phyloP scores from a whole-genome alignment of 1,140 invertebrate genomes.

The Drosophila murphyi region DNA sequence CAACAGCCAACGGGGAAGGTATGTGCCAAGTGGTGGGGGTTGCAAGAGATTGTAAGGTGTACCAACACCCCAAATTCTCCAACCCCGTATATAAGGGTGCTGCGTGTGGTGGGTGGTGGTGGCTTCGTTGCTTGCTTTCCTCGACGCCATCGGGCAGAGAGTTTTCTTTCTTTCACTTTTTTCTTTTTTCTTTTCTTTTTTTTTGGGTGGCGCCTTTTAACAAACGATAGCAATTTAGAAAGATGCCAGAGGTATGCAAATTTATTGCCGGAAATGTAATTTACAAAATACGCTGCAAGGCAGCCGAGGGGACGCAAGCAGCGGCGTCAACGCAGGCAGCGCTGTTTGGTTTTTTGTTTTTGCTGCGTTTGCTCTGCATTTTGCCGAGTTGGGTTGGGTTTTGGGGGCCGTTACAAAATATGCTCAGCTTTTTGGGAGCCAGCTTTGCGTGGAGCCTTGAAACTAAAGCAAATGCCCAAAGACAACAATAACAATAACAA shows the following conservation, averaged over 20 bases:
- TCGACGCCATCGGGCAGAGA: too few species aligned
- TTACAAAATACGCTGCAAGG: constrained; percentile 83
- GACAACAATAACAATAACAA: constrained; percentile 5
- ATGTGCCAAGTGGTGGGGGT: too few species aligned
- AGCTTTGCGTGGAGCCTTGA: constrained; percentile 59
- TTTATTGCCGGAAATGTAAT: constrained; percentile 85
- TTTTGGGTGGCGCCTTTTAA: constrained; percentile 70
- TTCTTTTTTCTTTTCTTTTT: not conserved
- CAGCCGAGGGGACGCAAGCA: constrained; percentile 25
- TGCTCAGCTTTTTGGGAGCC: constrained; percentile 21
- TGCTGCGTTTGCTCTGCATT: constrained; percentile 1
- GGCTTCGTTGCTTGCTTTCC: not conserved
- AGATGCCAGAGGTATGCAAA: constrained; percentile 85
- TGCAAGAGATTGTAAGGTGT: constrained; percentile 39
- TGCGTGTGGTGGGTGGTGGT: not conserved
- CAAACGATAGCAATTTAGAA: constrained; percentile 84
- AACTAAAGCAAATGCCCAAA: constrained; percentile 41
- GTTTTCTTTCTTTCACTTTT: not conserved
- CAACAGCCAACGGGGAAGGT: not conserved
- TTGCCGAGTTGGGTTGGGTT: constrained; percentile 12
- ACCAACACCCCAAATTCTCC: not conserved
- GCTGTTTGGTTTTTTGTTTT: constrained; percentile 35
- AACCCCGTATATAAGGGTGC: not conserved
- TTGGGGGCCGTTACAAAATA: constrained; percentile 33
- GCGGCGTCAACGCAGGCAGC: constrained; percentile 29